phyloP scores from a whole-genome alignment of 2,888 invertebrate genomes.

The Eucriotettix oculatus region DNA sequence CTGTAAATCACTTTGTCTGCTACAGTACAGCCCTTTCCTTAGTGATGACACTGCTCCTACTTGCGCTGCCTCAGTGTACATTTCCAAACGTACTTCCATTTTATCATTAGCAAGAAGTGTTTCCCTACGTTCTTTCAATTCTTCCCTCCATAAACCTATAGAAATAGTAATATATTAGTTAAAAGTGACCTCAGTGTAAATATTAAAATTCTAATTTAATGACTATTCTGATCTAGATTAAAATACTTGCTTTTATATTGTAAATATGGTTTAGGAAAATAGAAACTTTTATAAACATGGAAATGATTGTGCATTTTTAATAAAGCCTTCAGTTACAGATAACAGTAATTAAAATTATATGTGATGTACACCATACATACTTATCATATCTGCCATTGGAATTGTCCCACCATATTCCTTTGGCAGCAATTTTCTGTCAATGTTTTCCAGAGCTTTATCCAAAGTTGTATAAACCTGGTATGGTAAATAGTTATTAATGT shows the following conservation, averaged over 20 bases:
- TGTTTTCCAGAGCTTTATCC: constrained; percentile 35
- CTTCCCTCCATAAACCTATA: constrained; percentile 37
- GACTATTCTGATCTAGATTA: background rate
- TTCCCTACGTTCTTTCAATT: constrained; percentile 43
- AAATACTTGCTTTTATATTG: no score
- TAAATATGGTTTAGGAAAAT: no score
- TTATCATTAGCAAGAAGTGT: constrained; percentile 54
- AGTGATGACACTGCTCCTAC: constrained; percentile 61
- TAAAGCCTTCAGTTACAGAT: no score
- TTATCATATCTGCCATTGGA: constrained; percentile 65
- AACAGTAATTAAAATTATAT: no score
- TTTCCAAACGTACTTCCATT: constrained; percentile 37
- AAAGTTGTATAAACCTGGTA: constrained; percentile 34
- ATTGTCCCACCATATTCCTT: constrained; percentile 79
- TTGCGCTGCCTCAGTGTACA: constrained; percentile 52
- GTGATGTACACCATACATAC: constrained; percentile 23
- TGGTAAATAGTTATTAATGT: background rate
- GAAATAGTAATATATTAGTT: background rate
- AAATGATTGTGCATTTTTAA: no score
- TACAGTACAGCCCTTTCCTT: constrained; percentile 23
- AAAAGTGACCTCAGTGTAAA: background rate
- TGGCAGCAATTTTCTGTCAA: constrained; percentile 50
- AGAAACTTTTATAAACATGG: no score
- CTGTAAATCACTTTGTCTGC: constrained; percentile 39
- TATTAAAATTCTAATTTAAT: background rate